These are phyloP conservation scores for Ectemnius cavifrons DNA, from an alignment of 2,888 invertebrate species.

Conservation along the genomic window DNA sequence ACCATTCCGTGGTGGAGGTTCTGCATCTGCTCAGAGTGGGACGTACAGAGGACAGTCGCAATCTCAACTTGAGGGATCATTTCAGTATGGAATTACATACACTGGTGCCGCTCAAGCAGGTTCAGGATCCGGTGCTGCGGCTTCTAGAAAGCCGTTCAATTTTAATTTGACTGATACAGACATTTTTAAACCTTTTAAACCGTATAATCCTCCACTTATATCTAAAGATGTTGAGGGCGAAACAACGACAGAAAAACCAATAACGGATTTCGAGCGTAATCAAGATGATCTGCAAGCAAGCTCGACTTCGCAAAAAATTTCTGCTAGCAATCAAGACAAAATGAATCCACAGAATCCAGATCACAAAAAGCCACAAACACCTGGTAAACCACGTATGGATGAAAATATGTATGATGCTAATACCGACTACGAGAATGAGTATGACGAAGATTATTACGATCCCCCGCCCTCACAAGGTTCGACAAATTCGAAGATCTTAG, in stretches of 20 bases:
- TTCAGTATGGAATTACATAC: conserved; percentile 87
- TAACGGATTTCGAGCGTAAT: conserved; percentile 20
- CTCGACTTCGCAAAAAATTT: conserved; percentile 58
- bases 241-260: conserved; percentile 3
- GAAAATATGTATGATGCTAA: conserved; percentile 77
- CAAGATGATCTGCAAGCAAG: conserved; percentile 42
- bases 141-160: conserved; percentile 72
- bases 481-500: conserved; percentile 33
- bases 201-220: conserved; percentile 44
- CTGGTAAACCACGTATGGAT: conserved; percentile 40
- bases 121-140: conserved; percentile 81
- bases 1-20: conserved; percentile 87
- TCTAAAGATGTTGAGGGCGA: conserved; percentile 19
- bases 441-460: conserved; percentile 79
- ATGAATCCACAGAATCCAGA: conserved; percentile 11
- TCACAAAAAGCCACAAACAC: conserved; percentile 22
- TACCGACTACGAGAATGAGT: conserved; percentile 82
- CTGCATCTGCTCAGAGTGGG: conserved; percentile 89
- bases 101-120: conserved; percentile 91
- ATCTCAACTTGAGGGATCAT: conserved; percentile 90
- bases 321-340: conserved; percentile 40
- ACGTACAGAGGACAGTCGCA: conserved; percentile 88
- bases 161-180: conserved; percentile 65
- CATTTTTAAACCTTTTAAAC: conserved; percentile 68
- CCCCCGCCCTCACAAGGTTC: conserved; percentile 29